These are phyloP conservation scores for Liparis tanakae DNA, from an alignment of 2,797 vertebrate genomes.

Conservation along the genomic window DNA sequence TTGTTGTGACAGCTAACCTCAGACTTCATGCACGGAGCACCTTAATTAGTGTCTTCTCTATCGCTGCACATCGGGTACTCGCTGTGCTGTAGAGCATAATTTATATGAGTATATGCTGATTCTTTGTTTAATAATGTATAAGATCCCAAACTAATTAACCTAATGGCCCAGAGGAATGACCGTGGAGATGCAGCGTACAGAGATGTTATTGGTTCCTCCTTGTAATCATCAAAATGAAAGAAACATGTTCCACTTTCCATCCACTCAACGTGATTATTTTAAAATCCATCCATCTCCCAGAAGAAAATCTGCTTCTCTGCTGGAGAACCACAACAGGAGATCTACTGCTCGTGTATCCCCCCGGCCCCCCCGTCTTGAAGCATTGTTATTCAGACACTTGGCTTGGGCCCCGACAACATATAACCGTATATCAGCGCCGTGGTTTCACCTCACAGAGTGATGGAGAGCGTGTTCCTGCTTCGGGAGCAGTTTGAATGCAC, in stretches of 20 bases:
- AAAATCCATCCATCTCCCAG: slow-evolving; percentile 56
- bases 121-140: slow-evolving; percentile 70
- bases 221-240: slow-evolving; percentile 56
- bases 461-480: slow-evolving; percentile 55
- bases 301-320: slow-evolving; percentile 58
- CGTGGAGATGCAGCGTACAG: slow-evolving; percentile 45
- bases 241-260: slow-evolving; percentile 58
- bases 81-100: slow-evolving; percentile 35
- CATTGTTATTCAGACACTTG: slow-evolving; percentile 72
- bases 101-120: slow-evolving; percentile 54
- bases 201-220: slow-evolving; percentile 56
- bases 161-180: slow-evolving; percentile 66
- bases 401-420: slow-evolving; percentile 51
- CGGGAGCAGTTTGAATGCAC: slow-evolving; percentile 59
- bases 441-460: slow-evolving; percentile 55
- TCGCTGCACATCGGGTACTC: slow-evolving; percentile 35
- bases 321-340: slow-evolving; percentile 57
- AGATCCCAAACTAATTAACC: slow-evolving; percentile 72
- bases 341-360: slow-evolving; percentile 39
- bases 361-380: slow-evolving; percentile 38
- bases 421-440: slow-evolving; percentile 41
- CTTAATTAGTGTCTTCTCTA: slow-evolving; percentile 38
- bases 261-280: slow-evolving; percentile 72
- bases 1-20: slow-evolving; percentile 10
- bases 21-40: slow-evolving; percentile 14